These are phyloP conservation scores for Phataginus tricuspis DNA, from an alignment of 2,797 vertebrate genomes.

Conservation along the genomic window DNA sequence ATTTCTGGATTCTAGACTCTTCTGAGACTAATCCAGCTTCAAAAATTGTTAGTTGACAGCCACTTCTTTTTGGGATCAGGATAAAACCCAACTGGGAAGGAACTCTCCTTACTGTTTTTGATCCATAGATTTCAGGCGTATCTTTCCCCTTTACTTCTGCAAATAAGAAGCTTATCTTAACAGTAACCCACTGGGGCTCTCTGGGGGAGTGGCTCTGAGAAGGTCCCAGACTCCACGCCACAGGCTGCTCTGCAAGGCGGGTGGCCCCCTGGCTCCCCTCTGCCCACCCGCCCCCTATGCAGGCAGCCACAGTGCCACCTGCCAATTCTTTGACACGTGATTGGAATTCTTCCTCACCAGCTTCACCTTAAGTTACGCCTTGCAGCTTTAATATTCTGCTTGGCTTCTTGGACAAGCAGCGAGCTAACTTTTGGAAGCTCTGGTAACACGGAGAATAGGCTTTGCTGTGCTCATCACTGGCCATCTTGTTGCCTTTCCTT, in stretches of 20 bases:
- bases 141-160: neutral
- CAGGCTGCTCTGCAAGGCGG: neutral
- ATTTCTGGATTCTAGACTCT: neutral
- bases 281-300: neutral
- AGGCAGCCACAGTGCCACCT: neutral
- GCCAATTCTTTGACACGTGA: neutral
- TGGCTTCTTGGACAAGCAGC: neutral
- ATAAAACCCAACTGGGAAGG: neutral
- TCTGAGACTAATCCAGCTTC: neutral
- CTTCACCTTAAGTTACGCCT: neutral
- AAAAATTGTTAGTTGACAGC: neutral
- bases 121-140: neutral
- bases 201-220: neutral
- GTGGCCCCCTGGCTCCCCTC: too few species aligned
- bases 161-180: constrained; percentile 54
- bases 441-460: neutral
- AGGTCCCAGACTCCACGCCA: fast-evolving
- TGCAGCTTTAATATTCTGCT: neutral
- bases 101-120: neutral
- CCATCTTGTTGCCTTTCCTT: neutral
- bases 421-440: neutral
- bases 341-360: neutral
- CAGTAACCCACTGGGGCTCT: constrained; percentile 27
- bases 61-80: neutral
- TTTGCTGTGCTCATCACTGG: neutral